Evolutionary conservation across 2,113 vertebrate genomes (phyloP).

Genomic region (Zosterops hypoxanthus): DNA sequence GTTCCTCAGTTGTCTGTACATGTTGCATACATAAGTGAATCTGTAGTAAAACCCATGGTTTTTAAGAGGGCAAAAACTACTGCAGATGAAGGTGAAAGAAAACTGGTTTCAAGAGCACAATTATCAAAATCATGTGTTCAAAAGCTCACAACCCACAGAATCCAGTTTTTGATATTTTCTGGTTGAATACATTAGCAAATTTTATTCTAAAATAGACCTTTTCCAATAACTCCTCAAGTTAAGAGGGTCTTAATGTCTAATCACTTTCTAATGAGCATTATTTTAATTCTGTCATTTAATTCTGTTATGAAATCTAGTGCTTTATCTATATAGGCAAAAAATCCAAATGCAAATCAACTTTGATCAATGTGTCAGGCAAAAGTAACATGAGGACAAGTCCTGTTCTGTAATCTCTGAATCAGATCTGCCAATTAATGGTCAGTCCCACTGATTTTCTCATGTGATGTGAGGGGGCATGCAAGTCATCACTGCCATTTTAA

Average conservation of each 20-base stretch:
- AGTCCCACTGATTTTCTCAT: not conserved
- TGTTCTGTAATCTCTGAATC: not conserved
- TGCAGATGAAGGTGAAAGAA: not conserved
- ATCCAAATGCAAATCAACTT: not conserved
- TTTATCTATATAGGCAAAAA: not conserved
- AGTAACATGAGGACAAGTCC: not conserved
- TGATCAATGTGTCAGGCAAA: not conserved
- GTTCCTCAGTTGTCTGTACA: slow-evolving; percentile 18
- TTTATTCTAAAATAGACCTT: not conserved
- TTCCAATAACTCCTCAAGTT: not conserved
- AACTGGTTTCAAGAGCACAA: not conserved
- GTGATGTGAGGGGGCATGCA: not conserved
- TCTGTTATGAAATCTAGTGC: not conserved
- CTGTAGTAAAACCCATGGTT: not conserved
- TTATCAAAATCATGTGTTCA: not conserved
- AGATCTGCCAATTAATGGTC: not conserved
- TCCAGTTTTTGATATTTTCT: not conserved
- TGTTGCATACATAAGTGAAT: not conserved
- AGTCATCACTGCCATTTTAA: not conserved
- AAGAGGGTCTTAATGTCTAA: not conserved
- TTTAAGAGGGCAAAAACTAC: not conserved
- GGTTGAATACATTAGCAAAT: not conserved
- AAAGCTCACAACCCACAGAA: not conserved
- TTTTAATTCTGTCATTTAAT: not conserved
- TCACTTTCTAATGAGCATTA: not conserved